Conservation (phyloP, 1,140 invertebrate genomes). For the Melipona quadrifasciata region DNA sequence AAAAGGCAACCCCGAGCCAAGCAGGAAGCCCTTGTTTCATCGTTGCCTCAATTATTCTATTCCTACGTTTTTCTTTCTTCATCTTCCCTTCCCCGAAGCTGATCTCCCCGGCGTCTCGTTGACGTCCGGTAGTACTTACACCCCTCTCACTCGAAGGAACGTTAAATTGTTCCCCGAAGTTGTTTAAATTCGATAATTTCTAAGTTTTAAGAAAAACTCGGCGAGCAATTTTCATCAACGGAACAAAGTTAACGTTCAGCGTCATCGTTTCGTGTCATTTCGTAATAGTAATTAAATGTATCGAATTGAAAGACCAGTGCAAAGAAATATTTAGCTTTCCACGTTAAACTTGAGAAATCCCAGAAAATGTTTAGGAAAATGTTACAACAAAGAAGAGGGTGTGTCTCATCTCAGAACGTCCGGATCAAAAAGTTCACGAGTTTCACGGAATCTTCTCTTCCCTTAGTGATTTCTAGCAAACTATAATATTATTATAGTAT, state of each 20-base stretch:
- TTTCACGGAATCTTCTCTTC: too few relatives aligned
- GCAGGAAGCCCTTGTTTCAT: constrained; percentile 66
- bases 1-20: constrained; percentile 61
- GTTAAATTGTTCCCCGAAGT: constrained; percentile 28
- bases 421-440: too few relatives aligned
- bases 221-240: neutral
- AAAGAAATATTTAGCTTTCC: too few relatives aligned
- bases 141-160: constrained; percentile 10
- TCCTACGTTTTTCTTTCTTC: constrained; percentile 59
- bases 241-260: too few relatives aligned
- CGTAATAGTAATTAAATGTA: neutral
- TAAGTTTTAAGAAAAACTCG: neutral
- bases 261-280: neutral
- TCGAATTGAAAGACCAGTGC: neutral
- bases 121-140: constrained; percentile 51
- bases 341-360: too few relatives aligned
- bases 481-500: too few relatives aligned
- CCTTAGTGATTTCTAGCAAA: too few relatives aligned
- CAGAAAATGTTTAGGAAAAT: too few relatives aligned
- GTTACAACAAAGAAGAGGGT: too few relatives aligned
- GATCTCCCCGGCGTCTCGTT: constrained; percentile 53
- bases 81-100: constrained; percentile 40
- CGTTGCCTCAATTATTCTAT: constrained; percentile 72
- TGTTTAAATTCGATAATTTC: constrained; percentile 21
- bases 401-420: too few relatives aligned